phyloP scores from a whole-genome alignment of 2,888 invertebrate genomes.

The Aquatica leii region DNA sequence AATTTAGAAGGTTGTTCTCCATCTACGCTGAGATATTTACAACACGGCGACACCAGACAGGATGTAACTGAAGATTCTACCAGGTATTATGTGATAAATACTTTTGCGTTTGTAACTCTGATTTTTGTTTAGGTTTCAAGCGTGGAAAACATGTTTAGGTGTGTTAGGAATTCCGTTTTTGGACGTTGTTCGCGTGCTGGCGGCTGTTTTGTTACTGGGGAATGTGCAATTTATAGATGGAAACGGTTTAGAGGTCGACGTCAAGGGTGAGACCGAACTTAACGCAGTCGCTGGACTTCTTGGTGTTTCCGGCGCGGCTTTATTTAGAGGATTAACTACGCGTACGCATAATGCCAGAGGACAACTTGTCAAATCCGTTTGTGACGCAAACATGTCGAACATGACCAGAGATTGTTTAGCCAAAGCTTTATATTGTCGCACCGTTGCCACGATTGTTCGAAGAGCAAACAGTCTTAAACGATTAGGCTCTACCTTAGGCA shows the following conservation, averaged over 20 bases:
- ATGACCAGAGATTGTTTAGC: conserved; percentile 89
- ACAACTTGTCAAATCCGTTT: conserved; percentile 80
- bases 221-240: conserved; percentile 91
- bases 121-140: conserved; percentile 71
- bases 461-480: conserved; percentile 91
- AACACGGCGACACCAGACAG: conserved; percentile 76
- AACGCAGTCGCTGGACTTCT: conserved; percentile 86
- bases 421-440: conserved; percentile 92
- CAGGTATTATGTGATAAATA: conserved; percentile 48
- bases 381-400: conserved; percentile 87
- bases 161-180: conserved; percentile 92
- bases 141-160: conserved; percentile 91
- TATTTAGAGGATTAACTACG: conserved; percentile 84
- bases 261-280: conserved; percentile 83
- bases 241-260: conserved; percentile 77
- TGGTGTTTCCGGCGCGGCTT: conserved; percentile 76
- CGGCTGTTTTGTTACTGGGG: conserved; percentile 89
- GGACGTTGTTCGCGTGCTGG: conserved; percentile 91
- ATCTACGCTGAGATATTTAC: conserved; percentile 82
- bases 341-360: conserved; percentile 82
- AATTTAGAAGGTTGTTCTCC: conserved; percentile 87
- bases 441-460: conserved; percentile 92
- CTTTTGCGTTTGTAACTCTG: not conserved
- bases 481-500: conserved; percentile 80
- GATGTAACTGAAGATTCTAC: conserved; percentile 76